These are phyloP conservation scores for Limnephilus auricula DNA, from an alignment of 2,888 invertebrate species.

Conservation along the genomic window DNA sequence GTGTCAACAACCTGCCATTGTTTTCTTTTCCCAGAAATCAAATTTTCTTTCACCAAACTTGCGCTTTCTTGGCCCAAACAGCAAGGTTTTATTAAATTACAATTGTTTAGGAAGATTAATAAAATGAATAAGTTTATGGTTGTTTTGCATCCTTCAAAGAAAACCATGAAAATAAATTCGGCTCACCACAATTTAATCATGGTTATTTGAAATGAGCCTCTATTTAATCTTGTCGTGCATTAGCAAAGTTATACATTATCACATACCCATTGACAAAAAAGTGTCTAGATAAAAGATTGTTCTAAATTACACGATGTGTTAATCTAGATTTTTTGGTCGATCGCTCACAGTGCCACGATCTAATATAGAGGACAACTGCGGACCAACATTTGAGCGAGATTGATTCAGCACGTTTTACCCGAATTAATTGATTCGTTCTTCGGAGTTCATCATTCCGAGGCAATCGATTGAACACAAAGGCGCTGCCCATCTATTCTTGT, in stretches of 20 bases:
- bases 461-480: slow-evolving; percentile 15
- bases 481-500: not conserved
- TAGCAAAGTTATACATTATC: not conserved
- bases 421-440: slow-evolving; percentile 28
- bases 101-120: not conserved
- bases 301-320: not conserved
- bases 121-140: too few species aligned
- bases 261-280: not conserved
- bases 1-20: slow-evolving; percentile 31
- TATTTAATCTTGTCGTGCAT: not conserved
- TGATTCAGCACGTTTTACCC: not conserved
- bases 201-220: not conserved
- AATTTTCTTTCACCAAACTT: not conserved
- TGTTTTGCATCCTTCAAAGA: not conserved
- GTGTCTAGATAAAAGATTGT: not conserved
- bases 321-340: not conserved
- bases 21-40: not conserved
- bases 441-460: slow-evolving; percentile 3
- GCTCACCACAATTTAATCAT: not conserved
- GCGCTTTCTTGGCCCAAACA: not conserved
- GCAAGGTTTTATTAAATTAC: not conserved
- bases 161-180: not conserved
- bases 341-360: not conserved
- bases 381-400: not conserved
- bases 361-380: not conserved